Conservation (phyloP, 2,797 vertebrate genomes). For the Triplophysa bombifrons region DNA sequence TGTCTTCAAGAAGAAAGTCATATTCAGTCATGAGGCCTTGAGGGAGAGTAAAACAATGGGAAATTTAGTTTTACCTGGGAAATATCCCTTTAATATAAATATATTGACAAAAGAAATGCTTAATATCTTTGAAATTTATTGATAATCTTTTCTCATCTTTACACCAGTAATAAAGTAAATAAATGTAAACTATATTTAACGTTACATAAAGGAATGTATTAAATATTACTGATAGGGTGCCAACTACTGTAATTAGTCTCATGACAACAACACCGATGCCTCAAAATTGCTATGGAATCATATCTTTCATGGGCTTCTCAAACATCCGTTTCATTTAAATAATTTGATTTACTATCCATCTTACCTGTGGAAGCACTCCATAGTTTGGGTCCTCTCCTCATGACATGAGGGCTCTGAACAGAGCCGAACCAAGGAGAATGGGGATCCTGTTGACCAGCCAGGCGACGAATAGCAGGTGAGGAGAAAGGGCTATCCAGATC, state of each 20-base stretch:
- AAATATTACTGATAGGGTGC: not conserved
- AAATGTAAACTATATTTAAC: too few species aligned
- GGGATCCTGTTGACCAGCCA: slow-evolving; percentile 73
- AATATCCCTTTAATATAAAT: too few species aligned
- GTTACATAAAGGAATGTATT: not conserved
- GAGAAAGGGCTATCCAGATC: slow-evolving; percentile 79
- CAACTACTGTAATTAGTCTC: not conserved
- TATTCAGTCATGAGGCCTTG: too few species aligned
- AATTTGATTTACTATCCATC: not conserved
- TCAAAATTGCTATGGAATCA: too few species aligned
- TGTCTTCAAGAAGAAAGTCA: too few species aligned
- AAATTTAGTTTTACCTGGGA: too few species aligned
- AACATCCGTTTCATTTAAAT: not conserved
- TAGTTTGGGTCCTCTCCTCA: slow-evolving; percentile 85
- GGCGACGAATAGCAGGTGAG: slow-evolving; percentile 75
- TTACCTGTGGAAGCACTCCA: slow-evolving; percentile 89
- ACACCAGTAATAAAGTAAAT: too few species aligned
- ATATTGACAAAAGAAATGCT: too few species aligned
- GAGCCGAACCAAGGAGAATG: slow-evolving; percentile 80
- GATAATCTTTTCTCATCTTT: too few species aligned
- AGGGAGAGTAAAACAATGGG: too few species aligned
- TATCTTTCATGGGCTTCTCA: too few species aligned
- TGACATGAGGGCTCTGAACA: slow-evolving; percentile 82
- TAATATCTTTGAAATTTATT: too few species aligned
- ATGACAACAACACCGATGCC: not conserved